phyloP scores from a whole-genome alignment of 2,113 vertebrate genomes.

The Chloropsis cyanopogon region DNA sequence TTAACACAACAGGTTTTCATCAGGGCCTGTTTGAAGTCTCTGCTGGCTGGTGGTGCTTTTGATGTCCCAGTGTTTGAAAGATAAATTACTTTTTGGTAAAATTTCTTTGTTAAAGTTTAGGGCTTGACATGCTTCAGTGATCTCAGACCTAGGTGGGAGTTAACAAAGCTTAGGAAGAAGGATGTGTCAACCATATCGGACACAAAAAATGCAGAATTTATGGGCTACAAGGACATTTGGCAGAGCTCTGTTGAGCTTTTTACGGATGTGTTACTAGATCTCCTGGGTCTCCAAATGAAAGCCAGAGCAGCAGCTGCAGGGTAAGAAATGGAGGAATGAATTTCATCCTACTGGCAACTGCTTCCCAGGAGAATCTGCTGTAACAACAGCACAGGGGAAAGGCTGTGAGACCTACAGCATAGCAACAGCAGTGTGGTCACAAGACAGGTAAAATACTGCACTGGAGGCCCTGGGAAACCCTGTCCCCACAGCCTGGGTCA shows the following conservation, averaged over 20 bases:
- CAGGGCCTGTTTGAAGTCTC: not conserved
- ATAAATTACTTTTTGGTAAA: not conserved
- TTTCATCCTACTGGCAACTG: fast-evolving
- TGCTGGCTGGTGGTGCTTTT: no score
- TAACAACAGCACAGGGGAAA: not conserved
- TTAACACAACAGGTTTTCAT: not conserved
- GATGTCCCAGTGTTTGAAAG: not conserved
- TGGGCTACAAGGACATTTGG: not conserved
- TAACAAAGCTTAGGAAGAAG: not conserved
- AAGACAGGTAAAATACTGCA: not conserved
- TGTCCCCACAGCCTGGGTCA: not conserved
- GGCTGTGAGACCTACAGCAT: fast-evolving
- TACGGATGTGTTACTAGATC: fast-evolving
- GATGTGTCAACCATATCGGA: not conserved
- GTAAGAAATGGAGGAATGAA: not conserved
- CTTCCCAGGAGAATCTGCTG: not conserved
- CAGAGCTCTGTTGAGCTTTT: not conserved
- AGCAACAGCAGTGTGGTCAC: not conserved
- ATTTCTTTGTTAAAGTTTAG: not conserved
- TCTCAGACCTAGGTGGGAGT: not conserved
- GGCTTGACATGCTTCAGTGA: not conserved
- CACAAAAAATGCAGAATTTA: not conserved
- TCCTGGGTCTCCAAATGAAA: not conserved
- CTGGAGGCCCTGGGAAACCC: fast-evolving
- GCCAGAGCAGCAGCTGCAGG: not conserved